A percentile compares a stretch with the other conserved stretches of the same genome.
phyloP scores from a whole-genome alignment of 2,888 invertebrate species.

The Protula sp. region DNA sequence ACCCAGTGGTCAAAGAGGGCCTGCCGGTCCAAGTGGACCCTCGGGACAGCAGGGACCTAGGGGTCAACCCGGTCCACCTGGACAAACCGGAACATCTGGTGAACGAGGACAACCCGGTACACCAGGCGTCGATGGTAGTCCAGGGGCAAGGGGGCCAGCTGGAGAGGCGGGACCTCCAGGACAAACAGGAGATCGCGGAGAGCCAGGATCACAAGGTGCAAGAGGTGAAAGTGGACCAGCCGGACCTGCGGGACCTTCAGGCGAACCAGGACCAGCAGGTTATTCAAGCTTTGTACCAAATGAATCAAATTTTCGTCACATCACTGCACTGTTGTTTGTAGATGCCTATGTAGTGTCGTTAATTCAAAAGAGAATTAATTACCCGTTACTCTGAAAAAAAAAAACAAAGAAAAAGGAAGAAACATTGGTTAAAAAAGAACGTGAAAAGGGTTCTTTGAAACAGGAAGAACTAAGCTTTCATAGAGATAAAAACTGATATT shows the following conservation, averaged over 20 bases:
- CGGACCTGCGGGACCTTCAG: not conserved
- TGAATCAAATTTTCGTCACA: too few species aligned
- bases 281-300: too few species aligned
- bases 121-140: constrained; percentile 14
- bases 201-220: constrained; percentile 7
- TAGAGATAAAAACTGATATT: too few species aligned
- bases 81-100: constrained; percentile 14
- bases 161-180: constrained; percentile 2
- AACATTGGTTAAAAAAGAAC: too few species aligned
- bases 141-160: constrained; percentile 4
- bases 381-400: too few species aligned
- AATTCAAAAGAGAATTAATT: too few species aligned
- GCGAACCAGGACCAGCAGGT: not conserved
- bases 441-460: too few species aligned
- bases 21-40: constrained; percentile 1
- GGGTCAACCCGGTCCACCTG: constrained; percentile 2
- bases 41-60: constrained; percentile 1
- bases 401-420: too few species aligned
- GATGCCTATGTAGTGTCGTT: too few species aligned
- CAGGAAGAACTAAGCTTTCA: too few species aligned
- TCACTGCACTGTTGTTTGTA: too few species aligned
- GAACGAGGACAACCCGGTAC: constrained; percentile 12
- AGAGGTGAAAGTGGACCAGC: not conserved
- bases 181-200: constrained; percentile 15
- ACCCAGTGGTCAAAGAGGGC: constrained; percentile 2